These are phyloP conservation scores for Mimumesa dahlbomi DNA, from an alignment of 2,888 invertebrate species.

Conservation along the genomic window DNA sequence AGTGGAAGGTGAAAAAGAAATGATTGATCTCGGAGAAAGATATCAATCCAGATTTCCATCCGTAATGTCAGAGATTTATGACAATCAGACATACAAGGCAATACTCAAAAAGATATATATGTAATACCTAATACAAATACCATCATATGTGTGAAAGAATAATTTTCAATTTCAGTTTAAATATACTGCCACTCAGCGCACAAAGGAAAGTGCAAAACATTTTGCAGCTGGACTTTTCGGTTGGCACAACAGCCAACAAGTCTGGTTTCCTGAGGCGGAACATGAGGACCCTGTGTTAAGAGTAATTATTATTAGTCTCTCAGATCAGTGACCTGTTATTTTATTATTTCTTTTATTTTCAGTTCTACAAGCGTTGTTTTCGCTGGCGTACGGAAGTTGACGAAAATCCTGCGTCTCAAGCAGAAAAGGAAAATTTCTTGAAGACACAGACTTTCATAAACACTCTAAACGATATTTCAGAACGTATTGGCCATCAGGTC, in stretches of 20 bases:
- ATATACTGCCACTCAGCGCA: slow-evolving; percentile 89
- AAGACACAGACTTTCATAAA: slow-evolving; percentile 82
- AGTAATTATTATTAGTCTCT: slow-evolving; percentile 80
- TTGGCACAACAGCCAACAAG: slow-evolving; percentile 82
- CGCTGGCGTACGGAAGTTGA: slow-evolving; percentile 87
- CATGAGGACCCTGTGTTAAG: slow-evolving; percentile 86
- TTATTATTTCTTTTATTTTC: slow-evolving; percentile 10
- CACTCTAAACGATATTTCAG: slow-evolving; percentile 83
- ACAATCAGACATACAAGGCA: slow-evolving; percentile 84
- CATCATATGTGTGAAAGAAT: too few species aligned
- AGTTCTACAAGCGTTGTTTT: slow-evolving; percentile 90
- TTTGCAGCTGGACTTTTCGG: slow-evolving; percentile 90
- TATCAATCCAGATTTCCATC: slow-evolving; percentile 87
- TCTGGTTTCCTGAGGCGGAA: slow-evolving; percentile 85
- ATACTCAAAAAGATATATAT: too few species aligned
- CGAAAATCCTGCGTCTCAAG: slow-evolving; percentile 84
- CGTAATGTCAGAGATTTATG: slow-evolving; percentile 84
- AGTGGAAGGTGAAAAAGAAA: slow-evolving; percentile 89
- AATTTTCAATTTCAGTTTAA: slow-evolving; percentile 90
- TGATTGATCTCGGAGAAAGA: slow-evolving; percentile 87
- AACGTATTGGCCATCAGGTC: slow-evolving; percentile 83
- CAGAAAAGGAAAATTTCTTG: slow-evolving; percentile 83
- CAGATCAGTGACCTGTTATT: not conserved
- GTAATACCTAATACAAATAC: too few species aligned
- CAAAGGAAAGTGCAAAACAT: slow-evolving; percentile 87